Percentiles rank a stretch among this genome's conserved stretches.
Conservation (phyloP, 2,113 vertebrate genomes). For the Hyaena hyaena region DNA sequence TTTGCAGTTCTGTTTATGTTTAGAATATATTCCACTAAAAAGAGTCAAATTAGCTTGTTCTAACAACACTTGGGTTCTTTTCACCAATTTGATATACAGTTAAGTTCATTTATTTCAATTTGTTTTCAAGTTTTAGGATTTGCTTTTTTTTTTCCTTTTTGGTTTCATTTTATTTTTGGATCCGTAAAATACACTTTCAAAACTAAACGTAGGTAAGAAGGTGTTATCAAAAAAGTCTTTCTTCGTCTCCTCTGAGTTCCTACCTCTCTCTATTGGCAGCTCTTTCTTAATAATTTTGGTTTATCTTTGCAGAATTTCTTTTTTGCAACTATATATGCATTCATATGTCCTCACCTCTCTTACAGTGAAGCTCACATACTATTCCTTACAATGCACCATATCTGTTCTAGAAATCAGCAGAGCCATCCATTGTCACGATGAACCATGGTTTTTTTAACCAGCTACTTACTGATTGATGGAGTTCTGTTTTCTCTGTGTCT, state of each 20-base stretch:
- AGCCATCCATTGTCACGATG: not conserved
- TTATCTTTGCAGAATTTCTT: not conserved
- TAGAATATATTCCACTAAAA: not conserved
- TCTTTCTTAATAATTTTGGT: constrained; percentile 17
- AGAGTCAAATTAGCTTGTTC: not conserved
- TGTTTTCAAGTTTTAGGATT: not conserved
- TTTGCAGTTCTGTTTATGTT: not conserved
- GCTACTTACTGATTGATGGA: not conserved
- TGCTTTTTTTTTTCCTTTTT: not conserved
- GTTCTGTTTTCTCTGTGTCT: constrained; percentile 15
- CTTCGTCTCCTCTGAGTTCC: not conserved
- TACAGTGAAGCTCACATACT: not conserved
- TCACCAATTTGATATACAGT: not conserved
- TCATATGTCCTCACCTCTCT: not conserved
- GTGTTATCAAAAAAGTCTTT: not conserved
- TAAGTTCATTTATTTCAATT: not conserved
- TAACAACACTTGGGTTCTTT: not conserved
- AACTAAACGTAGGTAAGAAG: not conserved
- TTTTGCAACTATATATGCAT: not conserved
- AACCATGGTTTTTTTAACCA: not conserved
- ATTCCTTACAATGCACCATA: not conserved
- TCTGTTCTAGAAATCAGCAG: not conserved
- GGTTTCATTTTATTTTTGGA: constrained; percentile 26
- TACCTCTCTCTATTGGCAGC: not conserved
- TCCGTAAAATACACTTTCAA: not conserved